Evolutionary conservation across 2,113 vertebrate species (phyloP).

Genomic region (Anolis carolinensis): DNA sequence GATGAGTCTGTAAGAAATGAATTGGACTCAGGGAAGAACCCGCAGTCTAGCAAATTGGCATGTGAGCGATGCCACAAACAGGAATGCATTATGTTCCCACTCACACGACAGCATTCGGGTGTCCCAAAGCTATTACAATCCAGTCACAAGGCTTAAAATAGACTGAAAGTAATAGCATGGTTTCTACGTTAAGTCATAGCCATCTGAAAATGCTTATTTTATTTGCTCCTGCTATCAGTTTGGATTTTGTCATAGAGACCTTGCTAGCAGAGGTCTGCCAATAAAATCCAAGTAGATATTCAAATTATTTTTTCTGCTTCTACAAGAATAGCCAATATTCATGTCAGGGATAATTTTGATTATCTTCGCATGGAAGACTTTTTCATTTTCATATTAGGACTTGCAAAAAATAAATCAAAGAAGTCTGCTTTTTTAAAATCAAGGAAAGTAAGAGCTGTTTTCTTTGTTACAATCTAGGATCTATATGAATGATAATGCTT

Average conservation of each 20-base stretch:
- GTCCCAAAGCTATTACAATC: constrained; percentile 75
- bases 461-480: too few species aligned
- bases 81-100: constrained; percentile 72
- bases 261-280: neutral
- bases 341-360: constrained; percentile 58
- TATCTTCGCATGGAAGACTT: constrained; percentile 50
- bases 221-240: constrained; percentile 51
- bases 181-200: constrained; percentile 50
- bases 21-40: constrained; percentile 69
- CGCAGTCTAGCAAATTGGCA: constrained; percentile 75
- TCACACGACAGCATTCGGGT: constrained; percentile 62
- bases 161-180: constrained; percentile 65
- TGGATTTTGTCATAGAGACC: constrained; percentile 48
- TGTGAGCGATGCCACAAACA: constrained; percentile 78
- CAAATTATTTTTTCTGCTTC: constrained; percentile 69
- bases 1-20: constrained; percentile 74
- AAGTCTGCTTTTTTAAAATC: neutral
- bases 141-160: constrained; percentile 62
- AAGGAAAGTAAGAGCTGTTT: neutral
- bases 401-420: constrained; percentile 22
- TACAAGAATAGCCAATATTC: constrained; percentile 39
- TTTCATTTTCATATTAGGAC: constrained; percentile 13
- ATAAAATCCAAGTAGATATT: constrained; percentile 54
- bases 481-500: too few species aligned
- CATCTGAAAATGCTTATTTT: constrained; percentile 58